A percentile compares a stretch with the other conserved stretches of the same genome.
phyloP scores from a whole-genome alignment of 1,140 invertebrate species.

The Pseudomyrmex sp. region DNA sequence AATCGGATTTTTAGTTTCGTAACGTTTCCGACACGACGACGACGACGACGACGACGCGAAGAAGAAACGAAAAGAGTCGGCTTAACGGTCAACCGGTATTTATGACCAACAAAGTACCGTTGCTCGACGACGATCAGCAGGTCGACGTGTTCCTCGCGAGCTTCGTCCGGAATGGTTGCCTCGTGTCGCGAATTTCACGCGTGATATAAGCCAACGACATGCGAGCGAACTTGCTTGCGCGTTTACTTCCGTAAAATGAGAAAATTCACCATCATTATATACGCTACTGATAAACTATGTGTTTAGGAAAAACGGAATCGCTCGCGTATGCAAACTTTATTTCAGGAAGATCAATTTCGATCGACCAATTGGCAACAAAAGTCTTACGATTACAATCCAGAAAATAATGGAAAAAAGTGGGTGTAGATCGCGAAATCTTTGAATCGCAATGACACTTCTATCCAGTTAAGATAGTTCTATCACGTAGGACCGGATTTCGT shows the following conservation, averaged over 20 bases:
- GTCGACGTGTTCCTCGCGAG: slow-evolving; percentile 37
- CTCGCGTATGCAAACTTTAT: not conserved
- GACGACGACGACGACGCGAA: not conserved
- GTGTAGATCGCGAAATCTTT: too few species aligned
- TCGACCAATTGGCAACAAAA: too few species aligned
- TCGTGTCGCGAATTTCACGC: slow-evolving; percentile 19
- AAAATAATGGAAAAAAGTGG: too few species aligned
- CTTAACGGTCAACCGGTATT: slow-evolving; percentile 69
- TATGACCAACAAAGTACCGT: slow-evolving; percentile 69
- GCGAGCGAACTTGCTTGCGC: not conserved
- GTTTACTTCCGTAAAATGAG: not conserved
- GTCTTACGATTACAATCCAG: too few species aligned
- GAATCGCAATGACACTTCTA: too few species aligned
- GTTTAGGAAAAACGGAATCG: not conserved
- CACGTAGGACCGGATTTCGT: too few species aligned
- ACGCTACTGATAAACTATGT: not conserved
- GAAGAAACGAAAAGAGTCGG: slow-evolving; percentile 31
- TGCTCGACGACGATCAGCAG: slow-evolving; percentile 46
- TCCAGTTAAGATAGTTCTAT: too few species aligned
- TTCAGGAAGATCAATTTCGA: not conserved
- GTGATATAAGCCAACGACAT: not conserved
- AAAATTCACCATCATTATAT: not conserved
- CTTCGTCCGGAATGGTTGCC: not conserved
- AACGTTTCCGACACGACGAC: slow-evolving; percentile 16
- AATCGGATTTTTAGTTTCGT: not conserved